A percentile compares a stretch with the other conserved stretches of the same genome.
Conservation (phyloP, 2,888 invertebrate genomes). For the Marasmarcha lunaedactyla region DNA sequence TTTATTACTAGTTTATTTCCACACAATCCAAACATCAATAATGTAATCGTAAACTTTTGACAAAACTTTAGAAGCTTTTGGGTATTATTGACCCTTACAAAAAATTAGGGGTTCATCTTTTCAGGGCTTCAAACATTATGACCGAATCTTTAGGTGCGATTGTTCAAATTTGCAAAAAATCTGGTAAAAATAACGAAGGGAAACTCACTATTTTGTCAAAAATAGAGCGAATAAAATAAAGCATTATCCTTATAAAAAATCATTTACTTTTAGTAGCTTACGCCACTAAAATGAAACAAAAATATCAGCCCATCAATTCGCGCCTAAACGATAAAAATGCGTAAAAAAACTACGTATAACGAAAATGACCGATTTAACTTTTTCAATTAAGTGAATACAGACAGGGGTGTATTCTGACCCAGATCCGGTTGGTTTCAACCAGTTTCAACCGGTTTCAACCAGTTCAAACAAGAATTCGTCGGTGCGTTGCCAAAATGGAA, state of each 20-base stretch:
- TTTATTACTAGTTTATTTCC: slow-evolving; percentile 49
- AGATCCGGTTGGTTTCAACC: slow-evolving; percentile 23
- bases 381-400: slow-evolving; percentile 49
- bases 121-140: too few relatives aligned
- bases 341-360: slow-evolving; percentile 34
- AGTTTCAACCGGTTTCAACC: slow-evolving; percentile 20
- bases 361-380: slow-evolving; percentile 59
- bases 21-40: slow-evolving; percentile 19
- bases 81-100: background rate
- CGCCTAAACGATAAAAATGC: slow-evolving; percentile 13
- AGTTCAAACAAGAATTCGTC: slow-evolving; percentile 19
- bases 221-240: too few relatives aligned
- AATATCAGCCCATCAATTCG: background rate
- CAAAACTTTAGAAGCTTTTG: slow-evolving; percentile 10
- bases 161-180: too few relatives aligned
- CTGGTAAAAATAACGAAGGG: too few relatives aligned
- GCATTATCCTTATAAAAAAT: too few relatives aligned
- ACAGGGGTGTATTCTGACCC: slow-evolving; percentile 36
- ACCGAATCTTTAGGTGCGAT: too few relatives aligned
- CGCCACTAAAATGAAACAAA: background rate
- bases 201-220: too few relatives aligned
- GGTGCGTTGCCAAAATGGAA: slow-evolving; percentile 39
- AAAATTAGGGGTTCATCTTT: background rate
- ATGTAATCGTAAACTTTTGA: slow-evolving; percentile 28
- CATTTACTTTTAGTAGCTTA: background rate